Evolutionary conservation across 2,888 invertebrate genomes (phyloP).

Genomic region (Sphaerophoria taeniata): DNA sequence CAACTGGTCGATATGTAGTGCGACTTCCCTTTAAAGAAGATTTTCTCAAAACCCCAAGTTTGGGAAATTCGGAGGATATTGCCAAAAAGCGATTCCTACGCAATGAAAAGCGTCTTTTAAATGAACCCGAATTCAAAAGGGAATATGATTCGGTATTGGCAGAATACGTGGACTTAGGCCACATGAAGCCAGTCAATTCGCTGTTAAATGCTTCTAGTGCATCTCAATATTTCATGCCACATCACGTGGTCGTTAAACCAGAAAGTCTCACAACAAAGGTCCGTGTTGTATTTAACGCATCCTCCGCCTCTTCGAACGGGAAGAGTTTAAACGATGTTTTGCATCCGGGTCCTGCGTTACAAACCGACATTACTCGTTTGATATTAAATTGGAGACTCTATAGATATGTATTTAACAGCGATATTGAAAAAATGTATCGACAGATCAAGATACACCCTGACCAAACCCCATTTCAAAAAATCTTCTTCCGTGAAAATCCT

Average conservation of each 20-base stretch:
- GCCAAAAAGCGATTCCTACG: neutral
- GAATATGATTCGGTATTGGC: neutral
- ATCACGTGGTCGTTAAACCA: slow-evolving; percentile 6
- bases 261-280: neutral
- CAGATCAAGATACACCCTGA: slow-evolving; percentile 9
- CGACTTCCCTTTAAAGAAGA: slow-evolving; percentile 5
- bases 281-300: slow-evolving; percentile 4
- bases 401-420: slow-evolving; percentile 4
- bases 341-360: neutral
- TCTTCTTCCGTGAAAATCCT: neutral
- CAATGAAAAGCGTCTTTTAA: neutral
- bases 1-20: neutral
- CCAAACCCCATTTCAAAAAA: slow-evolving; percentile 3
- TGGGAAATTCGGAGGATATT: neutral
- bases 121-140: neutral
- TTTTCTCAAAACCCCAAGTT: neutral
- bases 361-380: slow-evolving; percentile 1
- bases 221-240: neutral
- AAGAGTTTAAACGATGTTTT: slow-evolving; percentile 6
- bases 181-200: neutral
- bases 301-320: neutral
- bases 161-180: neutral
- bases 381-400: slow-evolving; percentile 1
- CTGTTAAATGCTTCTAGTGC: neutral
- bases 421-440: slow-evolving; percentile 19